phyloP scores from a whole-genome alignment of 2,113 vertebrate genomes.

The Andinoacara biseriatus region DNA sequence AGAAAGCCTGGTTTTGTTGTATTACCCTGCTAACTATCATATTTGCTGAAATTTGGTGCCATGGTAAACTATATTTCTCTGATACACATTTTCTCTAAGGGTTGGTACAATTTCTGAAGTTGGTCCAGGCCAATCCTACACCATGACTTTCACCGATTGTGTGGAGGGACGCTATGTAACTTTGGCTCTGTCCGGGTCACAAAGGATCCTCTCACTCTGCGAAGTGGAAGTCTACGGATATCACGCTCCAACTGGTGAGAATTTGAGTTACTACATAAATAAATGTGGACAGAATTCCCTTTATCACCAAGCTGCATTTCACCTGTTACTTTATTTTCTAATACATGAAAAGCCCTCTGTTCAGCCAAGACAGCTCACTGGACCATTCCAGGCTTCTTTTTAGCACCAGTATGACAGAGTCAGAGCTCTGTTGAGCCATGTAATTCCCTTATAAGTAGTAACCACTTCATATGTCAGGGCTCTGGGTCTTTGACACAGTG shows the following conservation, averaged over 20 bases:
- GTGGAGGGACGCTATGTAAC: constrained; percentile 51
- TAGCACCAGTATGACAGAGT: no score
- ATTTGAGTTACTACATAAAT: fast-evolving
- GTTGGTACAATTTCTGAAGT: background rate
- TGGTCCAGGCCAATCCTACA: background rate
- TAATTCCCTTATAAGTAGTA: no score
- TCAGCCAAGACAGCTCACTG: no score
- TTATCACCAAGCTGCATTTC: no score
- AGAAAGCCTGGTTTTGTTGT: no score
- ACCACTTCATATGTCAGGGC: no score
- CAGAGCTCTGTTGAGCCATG: no score
- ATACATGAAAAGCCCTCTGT: no score
- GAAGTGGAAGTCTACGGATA: background rate
- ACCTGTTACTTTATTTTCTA: no score
- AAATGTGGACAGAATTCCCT: no score
- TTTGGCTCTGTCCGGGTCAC: background rate
- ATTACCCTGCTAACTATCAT: background rate
- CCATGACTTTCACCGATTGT: background rate
- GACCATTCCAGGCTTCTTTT: no score
- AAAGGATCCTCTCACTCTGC: background rate
- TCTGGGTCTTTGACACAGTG: no score
- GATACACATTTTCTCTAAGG: background rate
- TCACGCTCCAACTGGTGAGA: background rate
- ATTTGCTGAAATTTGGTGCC: background rate
- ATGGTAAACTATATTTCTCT: background rate